These are phyloP conservation scores for Sula dactylatra DNA, from an alignment of 2,113 vertebrate genomes.

Conservation along the genomic window DNA sequence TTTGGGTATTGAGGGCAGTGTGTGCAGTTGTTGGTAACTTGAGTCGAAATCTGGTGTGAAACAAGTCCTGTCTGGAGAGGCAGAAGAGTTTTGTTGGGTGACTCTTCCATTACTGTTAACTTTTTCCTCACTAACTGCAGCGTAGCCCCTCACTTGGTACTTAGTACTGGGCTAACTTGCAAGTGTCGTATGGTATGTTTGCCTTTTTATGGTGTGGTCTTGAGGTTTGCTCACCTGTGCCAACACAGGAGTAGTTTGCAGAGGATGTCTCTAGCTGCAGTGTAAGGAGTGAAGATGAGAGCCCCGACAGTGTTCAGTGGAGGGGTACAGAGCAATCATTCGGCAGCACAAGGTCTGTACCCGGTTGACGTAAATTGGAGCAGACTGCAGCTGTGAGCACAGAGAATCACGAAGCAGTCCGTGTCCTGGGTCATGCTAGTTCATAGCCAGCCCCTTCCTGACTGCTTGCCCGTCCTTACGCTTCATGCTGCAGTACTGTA, in stretches of 20 bases:
- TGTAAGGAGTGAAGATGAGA: neutral
- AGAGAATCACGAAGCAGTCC: rapidly evolving
- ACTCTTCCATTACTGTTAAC: neutral
- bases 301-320: neutral
- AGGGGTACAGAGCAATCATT: neutral
- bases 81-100: neutral
- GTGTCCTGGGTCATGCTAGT: neutral
- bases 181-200: neutral
- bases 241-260: neutral
- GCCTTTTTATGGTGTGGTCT: neutral
- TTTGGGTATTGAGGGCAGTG: neutral
- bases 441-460: neutral
- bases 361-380: neutral
- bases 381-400: neutral
- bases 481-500: neutral
- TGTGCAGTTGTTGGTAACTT: neutral
- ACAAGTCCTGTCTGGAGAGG: neutral
- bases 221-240: conserved; percentile 45
- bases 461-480: neutral
- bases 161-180: neutral
- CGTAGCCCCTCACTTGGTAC: neutral
- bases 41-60: neutral
- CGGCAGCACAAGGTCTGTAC: neutral
- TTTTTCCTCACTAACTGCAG: neutral
- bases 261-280: neutral